Conservation (phyloP, 2,113 vertebrate species). For the Chlamydotis undulata region DNA sequence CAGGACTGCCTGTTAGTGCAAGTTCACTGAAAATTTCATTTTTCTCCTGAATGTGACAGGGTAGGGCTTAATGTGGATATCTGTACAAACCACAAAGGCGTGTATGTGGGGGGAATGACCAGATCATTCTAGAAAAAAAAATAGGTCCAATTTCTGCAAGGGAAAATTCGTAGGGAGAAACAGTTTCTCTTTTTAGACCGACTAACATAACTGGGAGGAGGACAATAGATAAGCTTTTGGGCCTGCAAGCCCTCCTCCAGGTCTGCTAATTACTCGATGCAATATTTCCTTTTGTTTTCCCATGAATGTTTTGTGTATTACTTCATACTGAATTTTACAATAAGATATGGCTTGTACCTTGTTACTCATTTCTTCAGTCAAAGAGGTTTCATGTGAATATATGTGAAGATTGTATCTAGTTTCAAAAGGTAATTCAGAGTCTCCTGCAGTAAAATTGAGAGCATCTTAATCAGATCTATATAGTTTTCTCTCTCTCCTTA, state of each 20-base stretch:
- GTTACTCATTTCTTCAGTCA: not conserved
- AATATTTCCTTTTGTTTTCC: not conserved
- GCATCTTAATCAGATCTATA: not conserved
- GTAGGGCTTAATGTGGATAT: not conserved
- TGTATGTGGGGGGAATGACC: accelerated
- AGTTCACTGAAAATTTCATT: not conserved
- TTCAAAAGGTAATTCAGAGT: not conserved
- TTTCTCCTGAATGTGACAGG: not conserved
- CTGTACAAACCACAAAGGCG: not conserved
- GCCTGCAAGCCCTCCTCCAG: not conserved
- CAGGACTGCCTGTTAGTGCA: not conserved
- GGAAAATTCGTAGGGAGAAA: not conserved
- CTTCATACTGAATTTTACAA: not conserved
- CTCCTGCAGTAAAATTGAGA: constrained; percentile 40
- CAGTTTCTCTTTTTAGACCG: not conserved
- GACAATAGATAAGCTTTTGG: not conserved
- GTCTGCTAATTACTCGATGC: not conserved
- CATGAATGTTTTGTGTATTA: not conserved
- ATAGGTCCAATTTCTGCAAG: not conserved
- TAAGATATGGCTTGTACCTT: not conserved
- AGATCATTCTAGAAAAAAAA: not conserved
- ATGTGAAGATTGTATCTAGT: not conserved
- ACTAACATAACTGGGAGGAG: not conserved
- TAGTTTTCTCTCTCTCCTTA: not conserved
- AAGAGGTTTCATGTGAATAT: not conserved